These are phyloP conservation scores for Clostera curtula DNA, from an alignment of 2,888 invertebrate genomes.

Conservation along the genomic window DNA sequence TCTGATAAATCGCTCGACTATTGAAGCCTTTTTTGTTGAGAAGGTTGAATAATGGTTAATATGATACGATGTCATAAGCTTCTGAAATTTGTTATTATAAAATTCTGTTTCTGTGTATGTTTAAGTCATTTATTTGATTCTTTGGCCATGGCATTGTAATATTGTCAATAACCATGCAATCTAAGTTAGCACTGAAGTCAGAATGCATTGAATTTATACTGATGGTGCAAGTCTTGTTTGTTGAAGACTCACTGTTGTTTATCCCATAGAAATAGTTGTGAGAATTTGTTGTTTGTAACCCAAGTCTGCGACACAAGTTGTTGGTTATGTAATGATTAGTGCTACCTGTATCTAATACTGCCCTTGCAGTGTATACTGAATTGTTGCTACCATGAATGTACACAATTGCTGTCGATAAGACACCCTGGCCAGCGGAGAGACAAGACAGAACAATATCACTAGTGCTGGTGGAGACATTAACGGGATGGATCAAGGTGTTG, in stretches of 20 bases:
- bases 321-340: neutral
- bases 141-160: neutral
- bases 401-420: neutral
- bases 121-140: neutral
- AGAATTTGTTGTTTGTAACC: neutral
- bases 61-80: too few species aligned
- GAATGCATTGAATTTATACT: neutral
- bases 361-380: neutral
- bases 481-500: too few species aligned
- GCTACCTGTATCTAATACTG: neutral
- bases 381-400: neutral
- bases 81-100: too few species aligned
- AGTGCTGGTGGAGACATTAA: neutral
- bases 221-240: neutral
- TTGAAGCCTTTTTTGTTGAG: too few species aligned
- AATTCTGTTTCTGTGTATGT: neutral
- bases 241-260: neutral
- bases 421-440: neutral
- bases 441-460: neutral
- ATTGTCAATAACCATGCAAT: neutral
- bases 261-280: neutral
- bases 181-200: neutral
- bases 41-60: too few species aligned
- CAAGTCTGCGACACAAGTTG: neutral
- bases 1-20: too few species aligned